phyloP scores from a whole-genome alignment of 1,140 invertebrate genomes.

The Mesaphorura yosii region DNA sequence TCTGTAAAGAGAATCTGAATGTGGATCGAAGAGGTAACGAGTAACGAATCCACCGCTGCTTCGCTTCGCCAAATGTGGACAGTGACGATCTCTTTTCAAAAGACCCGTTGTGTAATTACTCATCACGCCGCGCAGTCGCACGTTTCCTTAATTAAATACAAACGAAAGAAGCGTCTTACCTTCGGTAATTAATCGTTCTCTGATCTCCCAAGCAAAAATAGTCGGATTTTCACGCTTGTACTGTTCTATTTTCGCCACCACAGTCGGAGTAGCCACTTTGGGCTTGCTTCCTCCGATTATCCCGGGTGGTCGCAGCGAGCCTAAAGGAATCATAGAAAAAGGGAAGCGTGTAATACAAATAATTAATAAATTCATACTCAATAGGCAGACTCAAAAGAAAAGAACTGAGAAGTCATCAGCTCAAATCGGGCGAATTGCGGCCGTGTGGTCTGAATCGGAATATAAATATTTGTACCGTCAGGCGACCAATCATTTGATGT shows the following conservation, averaged over 20 bases:
- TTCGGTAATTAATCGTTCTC: conserved; percentile 86
- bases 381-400: conserved; percentile 2
- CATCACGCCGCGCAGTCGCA: too few relatives aligned
- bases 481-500: too few relatives aligned
- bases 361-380: conserved; percentile 1
- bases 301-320: conserved; percentile 82
- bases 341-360: not conserved
- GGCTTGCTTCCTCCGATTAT: conserved; percentile 97
- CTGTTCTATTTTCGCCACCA: conserved; percentile 89
- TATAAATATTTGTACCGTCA: too few relatives aligned
- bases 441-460: too few relatives aligned
- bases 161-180: conserved; percentile 54
- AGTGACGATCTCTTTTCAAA: too few relatives aligned
- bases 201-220: conserved; percentile 94
- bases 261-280: conserved; percentile 91
- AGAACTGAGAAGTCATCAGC: conserved; percentile 9
- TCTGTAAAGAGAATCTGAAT: too few relatives aligned
- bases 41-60: too few relatives aligned
- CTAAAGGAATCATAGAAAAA: conserved; percentile 45
- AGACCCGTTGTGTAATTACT: too few relatives aligned
- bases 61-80: too few relatives aligned
- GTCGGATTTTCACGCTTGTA: conserved; percentile 95
- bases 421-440: too few relatives aligned
- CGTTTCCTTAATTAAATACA: too few relatives aligned
- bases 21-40: too few relatives aligned